These are phyloP conservation scores for Montipora capitata DNA, from an alignment of 92 coral and sea anemone genomes.

Conservation along the genomic window DNA sequence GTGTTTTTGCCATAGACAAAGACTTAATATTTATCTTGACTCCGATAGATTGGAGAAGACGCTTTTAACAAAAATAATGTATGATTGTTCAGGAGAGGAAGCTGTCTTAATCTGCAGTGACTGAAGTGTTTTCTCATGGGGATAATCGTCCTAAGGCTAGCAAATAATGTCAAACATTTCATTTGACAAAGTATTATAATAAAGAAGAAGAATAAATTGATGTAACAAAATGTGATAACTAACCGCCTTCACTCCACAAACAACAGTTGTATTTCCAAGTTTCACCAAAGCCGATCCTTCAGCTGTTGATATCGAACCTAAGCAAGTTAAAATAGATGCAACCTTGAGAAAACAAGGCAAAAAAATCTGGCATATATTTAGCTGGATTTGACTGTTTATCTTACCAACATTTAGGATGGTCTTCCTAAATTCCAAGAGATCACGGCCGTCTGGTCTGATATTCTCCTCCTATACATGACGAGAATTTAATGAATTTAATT, in stretches of 20 bases:
- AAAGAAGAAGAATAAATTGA: neutral
- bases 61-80: no score
- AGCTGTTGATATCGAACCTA: slow-evolving; percentile 97
- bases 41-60: no score
- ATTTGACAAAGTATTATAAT: no score
- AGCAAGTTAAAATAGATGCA: neutral
- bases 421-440: slow-evolving; percentile 86
- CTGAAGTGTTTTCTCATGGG: no score
- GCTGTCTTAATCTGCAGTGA: no score
- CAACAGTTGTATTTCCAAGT: slow-evolving; percentile 95
- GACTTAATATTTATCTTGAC: no score
- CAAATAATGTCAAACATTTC: no score
- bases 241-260: slow-evolving; percentile 97
- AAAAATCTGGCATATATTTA: no score
- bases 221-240: slow-evolving; percentile 27
- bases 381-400: neutral
- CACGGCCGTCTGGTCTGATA: slow-evolving; percentile 97
- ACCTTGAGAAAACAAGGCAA: neutral
- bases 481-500: no score
- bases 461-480: slow-evolving; percentile 81
- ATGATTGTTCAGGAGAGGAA: no score
- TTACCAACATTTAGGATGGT: slow-evolving; percentile 95
- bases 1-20: no score
- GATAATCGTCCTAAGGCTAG: no score
- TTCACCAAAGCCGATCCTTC: slow-evolving; percentile 98